phyloP scores from a whole-genome alignment of 1,140 invertebrate species.

The Maniola jurtina region DNA sequence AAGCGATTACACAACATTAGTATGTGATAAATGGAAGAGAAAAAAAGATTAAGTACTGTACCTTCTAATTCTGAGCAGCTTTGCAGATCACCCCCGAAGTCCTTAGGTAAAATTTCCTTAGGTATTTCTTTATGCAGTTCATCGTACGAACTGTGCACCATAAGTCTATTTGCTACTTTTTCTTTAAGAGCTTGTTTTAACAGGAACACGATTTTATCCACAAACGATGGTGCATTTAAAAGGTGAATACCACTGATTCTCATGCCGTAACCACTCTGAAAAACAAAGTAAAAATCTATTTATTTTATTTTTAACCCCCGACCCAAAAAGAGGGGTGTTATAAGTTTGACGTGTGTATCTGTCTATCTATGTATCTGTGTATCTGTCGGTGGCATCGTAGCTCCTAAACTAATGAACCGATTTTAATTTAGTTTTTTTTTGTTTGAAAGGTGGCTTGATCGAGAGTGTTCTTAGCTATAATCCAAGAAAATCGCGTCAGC shows the following conservation, averaged over 20 bases:
- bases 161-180: slow-evolving; percentile 73
- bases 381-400: no score
- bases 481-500: no score
- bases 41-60: not conserved
- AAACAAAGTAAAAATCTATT: not conserved
- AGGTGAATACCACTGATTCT: slow-evolving; percentile 82
- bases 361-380: no score
- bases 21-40: no score
- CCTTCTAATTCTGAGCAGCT: slow-evolving; percentile 9
- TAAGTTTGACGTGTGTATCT: no score
- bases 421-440: no score
- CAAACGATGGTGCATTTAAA: slow-evolving; percentile 74
- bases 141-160: slow-evolving; percentile 67
- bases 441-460: no score
- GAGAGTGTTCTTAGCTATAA: no score
- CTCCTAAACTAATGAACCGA: no score
- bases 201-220: slow-evolving; percentile 71
- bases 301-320: not conserved
- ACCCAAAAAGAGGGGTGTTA: no score
- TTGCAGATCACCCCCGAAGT: slow-evolving; percentile 74
- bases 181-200: slow-evolving; percentile 74
- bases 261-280: slow-evolving; percentile 80
- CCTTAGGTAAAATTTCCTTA: slow-evolving; percentile 74
- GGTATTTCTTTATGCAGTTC: slow-evolving; percentile 76
- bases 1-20: no score